Percentiles rank a stretch among this genome's conserved stretches.
Evolutionary conservation across 2,888 invertebrate genomes (phyloP).

Genomic region (Ptychoptera contaminata): DNA sequence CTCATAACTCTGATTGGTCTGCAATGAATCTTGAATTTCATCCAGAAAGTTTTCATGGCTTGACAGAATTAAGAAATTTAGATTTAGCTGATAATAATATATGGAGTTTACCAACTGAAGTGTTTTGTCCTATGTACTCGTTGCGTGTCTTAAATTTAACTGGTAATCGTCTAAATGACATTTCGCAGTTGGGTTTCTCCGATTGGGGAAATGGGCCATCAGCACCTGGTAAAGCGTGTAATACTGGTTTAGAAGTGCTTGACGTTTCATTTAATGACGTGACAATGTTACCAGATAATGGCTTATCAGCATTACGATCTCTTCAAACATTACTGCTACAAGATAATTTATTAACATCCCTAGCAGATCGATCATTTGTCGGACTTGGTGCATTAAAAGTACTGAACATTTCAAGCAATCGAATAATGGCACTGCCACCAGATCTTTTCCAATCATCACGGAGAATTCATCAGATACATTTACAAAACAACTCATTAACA

Average conservation of each 20-base stretch:
- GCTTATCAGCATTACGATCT: slow-evolving; percentile 50
- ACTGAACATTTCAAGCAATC: slow-evolving; percentile 65
- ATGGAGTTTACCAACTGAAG: slow-evolving; percentile 54
- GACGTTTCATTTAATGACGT: slow-evolving; percentile 63
- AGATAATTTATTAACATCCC: slow-evolving; percentile 56
- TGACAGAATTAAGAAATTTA: slow-evolving; percentile 47
- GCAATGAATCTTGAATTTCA: slow-evolving; percentile 61
- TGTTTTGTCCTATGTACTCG: slow-evolving; percentile 53
- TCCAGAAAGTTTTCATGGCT: slow-evolving; percentile 50
- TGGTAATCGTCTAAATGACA: slow-evolving; percentile 61
- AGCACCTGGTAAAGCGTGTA: slow-evolving; percentile 50
- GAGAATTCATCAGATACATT: slow-evolving; percentile 52
- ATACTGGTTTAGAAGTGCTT: slow-evolving; percentile 47
- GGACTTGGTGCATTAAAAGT: slow-evolving; percentile 51
- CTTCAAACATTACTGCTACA: slow-evolving; percentile 54
- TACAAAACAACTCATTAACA: slow-evolving; percentile 61
- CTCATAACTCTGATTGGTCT: slow-evolving; percentile 69
- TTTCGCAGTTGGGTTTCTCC: slow-evolving; percentile 56
- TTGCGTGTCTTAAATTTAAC: slow-evolving; percentile 56
- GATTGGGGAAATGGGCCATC: slow-evolving; percentile 52
- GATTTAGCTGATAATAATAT: slow-evolving; percentile 63
- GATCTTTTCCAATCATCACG: slow-evolving; percentile 58
- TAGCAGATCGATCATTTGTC: slow-evolving; percentile 60
- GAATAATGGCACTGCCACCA: slow-evolving; percentile 57
- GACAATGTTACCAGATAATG: slow-evolving; percentile 50